Evolutionary conservation across 2,113 vertebrate species (phyloP).

Genomic region (Oryzias curvinotus): DNA sequence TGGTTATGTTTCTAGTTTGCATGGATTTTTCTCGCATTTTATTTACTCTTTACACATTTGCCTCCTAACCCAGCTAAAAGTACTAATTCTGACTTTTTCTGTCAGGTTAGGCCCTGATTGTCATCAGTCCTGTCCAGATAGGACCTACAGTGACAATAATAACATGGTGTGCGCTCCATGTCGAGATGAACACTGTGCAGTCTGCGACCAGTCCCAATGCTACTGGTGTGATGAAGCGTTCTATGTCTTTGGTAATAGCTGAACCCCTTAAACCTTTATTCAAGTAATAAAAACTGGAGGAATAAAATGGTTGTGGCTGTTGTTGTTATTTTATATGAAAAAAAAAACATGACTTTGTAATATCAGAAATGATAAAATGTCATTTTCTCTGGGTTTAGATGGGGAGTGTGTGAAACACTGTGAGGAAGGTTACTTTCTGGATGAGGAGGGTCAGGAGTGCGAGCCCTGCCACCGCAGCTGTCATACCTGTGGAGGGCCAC

Average conservation of each 20-base stretch:
- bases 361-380: too few relatives aligned
- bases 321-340: too few relatives aligned
- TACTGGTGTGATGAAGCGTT: conserved; percentile 82
- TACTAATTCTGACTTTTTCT: not conserved
- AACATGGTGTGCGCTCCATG: conserved; percentile 76
- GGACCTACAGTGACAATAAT: conserved; percentile 74
- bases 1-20: not conserved
- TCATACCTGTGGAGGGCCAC: conserved; percentile 77
- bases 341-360: too few relatives aligned
- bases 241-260: conserved; percentile 80
- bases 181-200: conserved; percentile 68
- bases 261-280: not conserved
- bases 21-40: too few relatives aligned
- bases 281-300: not conserved
- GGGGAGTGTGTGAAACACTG: conserved; percentile 78
- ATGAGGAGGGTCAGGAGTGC: conserved; percentile 76
- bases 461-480: conserved; percentile 84
- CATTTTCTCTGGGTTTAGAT: conserved; percentile 37
- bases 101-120: conserved; percentile 81
- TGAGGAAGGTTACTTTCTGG: conserved; percentile 79
- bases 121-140: conserved; percentile 82
- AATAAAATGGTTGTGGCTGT: too few relatives aligned
- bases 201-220: conserved; percentile 82
- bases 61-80: not conserved
- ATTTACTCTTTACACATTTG: too few relatives aligned